Percentiles rank a stretch among this genome's conserved stretches.
phyloP scores from a whole-genome alignment of 92 coral and sea anemone genomes.

The Epizoanthus scotinus region DNA sequence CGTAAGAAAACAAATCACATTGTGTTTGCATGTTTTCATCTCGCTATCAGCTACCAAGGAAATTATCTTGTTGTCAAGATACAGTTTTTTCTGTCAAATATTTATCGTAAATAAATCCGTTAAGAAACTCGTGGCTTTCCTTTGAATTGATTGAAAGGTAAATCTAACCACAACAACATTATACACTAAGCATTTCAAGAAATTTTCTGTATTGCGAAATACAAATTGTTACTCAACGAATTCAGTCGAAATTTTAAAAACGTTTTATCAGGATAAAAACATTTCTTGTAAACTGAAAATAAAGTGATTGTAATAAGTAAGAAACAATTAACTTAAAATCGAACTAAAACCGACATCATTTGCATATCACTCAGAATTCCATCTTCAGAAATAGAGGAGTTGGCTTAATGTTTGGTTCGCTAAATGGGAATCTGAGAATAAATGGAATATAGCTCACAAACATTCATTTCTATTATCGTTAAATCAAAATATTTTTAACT shows the following conservation, averaged over 20 bases:
- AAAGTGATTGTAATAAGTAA: not conserved
- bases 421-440: not conserved
- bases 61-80: not conserved
- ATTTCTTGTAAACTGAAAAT: not conserved
- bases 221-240: not conserved
- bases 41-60: not conserved
- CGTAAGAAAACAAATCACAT: not conserved
- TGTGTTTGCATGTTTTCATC: not conserved
- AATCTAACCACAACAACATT: not conserved
- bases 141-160: constrained; percentile 4
- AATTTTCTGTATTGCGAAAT: not conserved
- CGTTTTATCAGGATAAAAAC: not conserved
- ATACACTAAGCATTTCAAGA: not conserved
- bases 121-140: not conserved
- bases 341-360: not conserved
- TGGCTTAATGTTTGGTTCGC: not conserved
- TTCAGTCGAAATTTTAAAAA: not conserved
- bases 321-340: not conserved
- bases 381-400: not conserved
- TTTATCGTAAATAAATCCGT: not conserved
- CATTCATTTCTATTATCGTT: not conserved
- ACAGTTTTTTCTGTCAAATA: constrained; percentile 13
- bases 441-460: not conserved
- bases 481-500: not conserved
- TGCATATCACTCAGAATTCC: not conserved